Evolutionary conservation across 1,140 invertebrate genomes (phyloP).

Genomic region (Sminthurinus signatus): DNA sequence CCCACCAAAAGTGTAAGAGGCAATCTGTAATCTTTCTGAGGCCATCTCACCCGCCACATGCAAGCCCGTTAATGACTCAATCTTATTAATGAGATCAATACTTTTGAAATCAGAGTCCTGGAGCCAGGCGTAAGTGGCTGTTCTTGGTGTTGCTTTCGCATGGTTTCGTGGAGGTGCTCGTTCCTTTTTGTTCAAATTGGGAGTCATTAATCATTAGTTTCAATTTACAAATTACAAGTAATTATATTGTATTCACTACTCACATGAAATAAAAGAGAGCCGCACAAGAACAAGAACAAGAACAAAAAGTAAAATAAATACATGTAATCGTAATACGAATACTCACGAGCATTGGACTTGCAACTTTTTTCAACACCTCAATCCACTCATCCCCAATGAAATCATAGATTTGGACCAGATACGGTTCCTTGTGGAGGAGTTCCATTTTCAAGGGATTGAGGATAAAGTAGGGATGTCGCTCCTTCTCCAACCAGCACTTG

Average conservation of each 20-base stretch:
- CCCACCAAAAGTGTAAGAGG: slow-evolving; percentile 26
- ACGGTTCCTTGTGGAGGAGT: slow-evolving; percentile 31
- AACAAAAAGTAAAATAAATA: slow-evolving; percentile 22
- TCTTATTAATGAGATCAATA: slow-evolving; percentile 13
- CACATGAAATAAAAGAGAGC: too few relatives aligned
- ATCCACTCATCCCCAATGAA: slow-evolving; percentile 30
- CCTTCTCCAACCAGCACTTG: slow-evolving; percentile 31
- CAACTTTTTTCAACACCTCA: slow-evolving; percentile 28
- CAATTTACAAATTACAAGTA: too few relatives aligned
- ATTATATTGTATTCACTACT: too few relatives aligned
- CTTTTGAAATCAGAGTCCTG: slow-evolving; percentile 32
- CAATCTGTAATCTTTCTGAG: slow-evolving; percentile 32
- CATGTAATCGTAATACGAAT: slow-evolving; percentile 23
- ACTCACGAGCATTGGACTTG: slow-evolving; percentile 33
- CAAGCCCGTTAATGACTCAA: slow-evolving; percentile 28
- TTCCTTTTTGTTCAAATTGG: too few relatives aligned
- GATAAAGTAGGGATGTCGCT: slow-evolving; percentile 32
- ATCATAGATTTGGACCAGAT: slow-evolving; percentile 19
- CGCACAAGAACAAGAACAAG: too few relatives aligned
- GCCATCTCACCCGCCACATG: slow-evolving; percentile 19
- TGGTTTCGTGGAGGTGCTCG: slow-evolving; percentile 20
- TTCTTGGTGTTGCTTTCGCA: slow-evolving; percentile 30
- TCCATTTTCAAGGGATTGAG: slow-evolving; percentile 38
- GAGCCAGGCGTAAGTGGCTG: slow-evolving; percentile 37
- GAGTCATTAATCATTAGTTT: too few relatives aligned